phyloP scores from a whole-genome alignment of 2,888 invertebrate genomes.

The Beris chalybata region DNA sequence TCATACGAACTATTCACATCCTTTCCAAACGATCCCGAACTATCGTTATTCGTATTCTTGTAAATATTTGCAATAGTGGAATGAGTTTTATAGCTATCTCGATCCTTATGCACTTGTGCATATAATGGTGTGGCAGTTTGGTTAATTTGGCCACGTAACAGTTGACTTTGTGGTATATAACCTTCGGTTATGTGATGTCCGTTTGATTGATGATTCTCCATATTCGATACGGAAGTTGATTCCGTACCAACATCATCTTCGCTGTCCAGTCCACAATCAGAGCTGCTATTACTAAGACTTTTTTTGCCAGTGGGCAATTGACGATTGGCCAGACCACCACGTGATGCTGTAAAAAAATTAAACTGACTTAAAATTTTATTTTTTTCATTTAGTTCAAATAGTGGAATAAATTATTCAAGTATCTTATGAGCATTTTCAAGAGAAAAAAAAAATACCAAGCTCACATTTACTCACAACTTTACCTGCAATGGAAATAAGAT shows the following conservation, averaged over 20 bases:
- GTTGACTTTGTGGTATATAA: constrained; percentile 37
- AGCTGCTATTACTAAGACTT: constrained; percentile 64
- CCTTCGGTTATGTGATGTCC: constrained; percentile 40
- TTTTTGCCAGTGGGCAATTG: constrained; percentile 65
- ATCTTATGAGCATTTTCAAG: too few relatives aligned
- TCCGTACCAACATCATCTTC: constrained; percentile 56
- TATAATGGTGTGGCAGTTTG: constrained; percentile 54
- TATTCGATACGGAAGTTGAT: constrained; percentile 61
- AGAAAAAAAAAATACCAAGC: too few relatives aligned
- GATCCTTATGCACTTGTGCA: constrained; percentile 61
- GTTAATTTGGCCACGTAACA: constrained; percentile 53
- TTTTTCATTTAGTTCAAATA: neutral
- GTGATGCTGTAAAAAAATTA: constrained; percentile 61
- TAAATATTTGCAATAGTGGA: constrained; percentile 52
- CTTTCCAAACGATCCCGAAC: constrained; percentile 44
- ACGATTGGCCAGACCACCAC: constrained; percentile 73
- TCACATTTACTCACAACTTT: constrained; percentile 7
- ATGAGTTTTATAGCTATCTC: constrained; percentile 42
- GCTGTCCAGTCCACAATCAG: constrained; percentile 77
- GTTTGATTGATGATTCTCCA: constrained; percentile 50
- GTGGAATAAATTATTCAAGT: neutral
- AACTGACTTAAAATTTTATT: neutral
- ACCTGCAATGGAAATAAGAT: constrained; percentile 22
- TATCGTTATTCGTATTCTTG: constrained; percentile 57
- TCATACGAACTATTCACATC: constrained; percentile 57